Base-by-base conservation (phyloP, 2,888 invertebrate genomes). In the Drosophila acutilabella region DNA sequence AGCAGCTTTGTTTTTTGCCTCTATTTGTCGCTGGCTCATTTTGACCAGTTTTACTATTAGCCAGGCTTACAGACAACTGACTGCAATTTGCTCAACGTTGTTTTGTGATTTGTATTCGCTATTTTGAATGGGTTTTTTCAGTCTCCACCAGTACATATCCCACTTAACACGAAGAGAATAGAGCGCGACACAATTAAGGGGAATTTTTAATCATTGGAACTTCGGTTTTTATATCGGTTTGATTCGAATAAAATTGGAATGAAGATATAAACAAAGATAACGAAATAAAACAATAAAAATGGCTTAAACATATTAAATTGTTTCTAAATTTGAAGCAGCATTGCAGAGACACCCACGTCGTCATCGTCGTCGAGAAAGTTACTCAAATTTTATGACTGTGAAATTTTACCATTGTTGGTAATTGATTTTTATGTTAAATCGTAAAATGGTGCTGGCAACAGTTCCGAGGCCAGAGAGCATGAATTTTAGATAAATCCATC, bases 351-450 rank as follows among this genome's bases (percentile, higher is more conserved):
- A 40, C 52, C 38, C 40, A 10, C 7, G 44, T 8, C 30, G 23
- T 23, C 23, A n/a, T n/a, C n/a, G 30, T 30, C 36, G 33, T 38
- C 58, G 58, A 71, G 47, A 20, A 78, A 85, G 83, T 82, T 82
- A 64, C 62, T 72, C 66, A 74, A 71, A 81, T 88, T 83, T 83
- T 80, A 83, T 82, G 82, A 51, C 76, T 88, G 73, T 66, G 70
- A 82, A 84, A 88, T 84, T 81, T 83, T 80, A 72, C 64, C 84
- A 87, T 87, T 87, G 84, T 86, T 86, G 85, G 85, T 88, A 86
- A 86, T 87, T 86, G 85, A 88, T 86, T 86, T 86, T 86, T 88
- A 86, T 86, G 87, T 80, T 84, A 71, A 87, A 84, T 86, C 85
- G 87, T 86, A 88, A 86, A 86, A 88, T 64, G 68, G 64, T 54